Percentiles rank a stretch among this genome's conserved stretches.
These are phyloP conservation scores for Danio albolineatus DNA, from an alignment of 2,797 vertebrate genomes.

Conservation along the genomic window DNA sequence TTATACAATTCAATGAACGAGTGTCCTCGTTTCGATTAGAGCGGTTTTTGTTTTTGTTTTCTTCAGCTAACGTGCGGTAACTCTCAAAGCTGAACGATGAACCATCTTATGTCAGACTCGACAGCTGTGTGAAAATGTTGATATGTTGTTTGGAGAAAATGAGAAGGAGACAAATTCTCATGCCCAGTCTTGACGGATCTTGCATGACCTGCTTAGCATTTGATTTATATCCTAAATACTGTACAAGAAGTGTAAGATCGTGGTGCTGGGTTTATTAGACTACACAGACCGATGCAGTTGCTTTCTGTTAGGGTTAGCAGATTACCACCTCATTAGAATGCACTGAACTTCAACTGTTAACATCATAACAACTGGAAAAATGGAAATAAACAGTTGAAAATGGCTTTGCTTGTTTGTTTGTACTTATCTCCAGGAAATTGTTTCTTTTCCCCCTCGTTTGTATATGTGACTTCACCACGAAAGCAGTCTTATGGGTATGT, in stretches of 20 bases:
- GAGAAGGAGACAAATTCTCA: not conserved
- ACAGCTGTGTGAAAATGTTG: constrained; percentile 11
- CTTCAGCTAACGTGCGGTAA: constrained; percentile 9
- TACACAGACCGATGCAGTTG: constrained; percentile 28
- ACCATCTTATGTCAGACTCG: constrained; percentile 38
- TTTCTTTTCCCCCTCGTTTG: not conserved
- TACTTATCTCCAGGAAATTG: not conserved
- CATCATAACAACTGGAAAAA: constrained; percentile 57
- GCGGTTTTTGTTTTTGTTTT: constrained; percentile 3
- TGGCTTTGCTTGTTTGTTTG: not conserved
- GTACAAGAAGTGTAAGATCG: constrained; percentile 26
- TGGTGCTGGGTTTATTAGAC: constrained; percentile 44
- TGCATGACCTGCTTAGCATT: constrained; percentile 43
- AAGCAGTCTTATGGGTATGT: too few species aligned
- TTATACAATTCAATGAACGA: constrained; percentile 26
- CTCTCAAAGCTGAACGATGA: constrained; percentile 19
- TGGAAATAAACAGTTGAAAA: constrained; percentile 43
- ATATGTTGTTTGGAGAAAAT: constrained; percentile 8
- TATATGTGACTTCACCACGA: too few species aligned
- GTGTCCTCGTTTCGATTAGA: constrained; percentile 8
- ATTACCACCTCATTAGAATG: constrained; percentile 32
- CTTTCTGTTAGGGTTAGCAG: constrained; percentile 43
- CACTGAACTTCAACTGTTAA: constrained; percentile 52
- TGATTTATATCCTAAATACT: constrained; percentile 36
- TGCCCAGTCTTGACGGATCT: not conserved